Evolutionary conservation across 2,113 vertebrate species (phyloP), one percentile per base, ranked within the genome.

Genomic region (Rhodinocichla rosea): DNA sequence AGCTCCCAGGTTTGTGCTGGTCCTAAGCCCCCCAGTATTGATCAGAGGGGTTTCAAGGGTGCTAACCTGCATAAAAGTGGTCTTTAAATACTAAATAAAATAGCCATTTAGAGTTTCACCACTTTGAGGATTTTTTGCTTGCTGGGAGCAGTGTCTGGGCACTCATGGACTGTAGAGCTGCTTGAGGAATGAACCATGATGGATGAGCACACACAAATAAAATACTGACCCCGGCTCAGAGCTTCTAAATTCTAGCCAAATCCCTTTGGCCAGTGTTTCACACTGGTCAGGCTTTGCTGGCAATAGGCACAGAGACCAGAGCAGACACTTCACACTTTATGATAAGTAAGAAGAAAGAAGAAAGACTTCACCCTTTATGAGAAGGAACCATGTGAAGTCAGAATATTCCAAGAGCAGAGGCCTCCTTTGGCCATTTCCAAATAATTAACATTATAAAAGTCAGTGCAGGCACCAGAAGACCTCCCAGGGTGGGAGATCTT

Each of bases 381-480:
- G 56, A 63, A 30, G 44, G 9, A 28, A 26, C 52, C 0, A 0
- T 15, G 9, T 8, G 35, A 91, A 75, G 42, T 18, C 65, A 52
- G 77, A 50, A 20, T 5, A 6, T 44, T 49, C 67, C 44, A 33
- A 33, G 35, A 53, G 59, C 67, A 80, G 44, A 32, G 21, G 32
- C 30, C 15, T 69, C 50, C 45, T 74, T 59, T 37, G 71, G 55
- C 49, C 14, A 5, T 62, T 52, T 52, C 80, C 73, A 89, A 2
- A 4, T 1, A 4, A 42, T 24, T 20, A 60, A 32, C 23, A 0
- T 13, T 11, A 30, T 8, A 0, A 3, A 32, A 32, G 35, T 19
- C 56, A 15, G 21, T 1, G 0, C 28, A 27, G 19, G 33, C 26
- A 17, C 8, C n/a, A n/a, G n/a, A n/a, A n/a, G n/a, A n/a, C n/a